Evolutionary conservation across 1,140 invertebrate genomes (phyloP), one percentile per base, ranked within the genome.

Genomic region (Ips nitidus): DNA sequence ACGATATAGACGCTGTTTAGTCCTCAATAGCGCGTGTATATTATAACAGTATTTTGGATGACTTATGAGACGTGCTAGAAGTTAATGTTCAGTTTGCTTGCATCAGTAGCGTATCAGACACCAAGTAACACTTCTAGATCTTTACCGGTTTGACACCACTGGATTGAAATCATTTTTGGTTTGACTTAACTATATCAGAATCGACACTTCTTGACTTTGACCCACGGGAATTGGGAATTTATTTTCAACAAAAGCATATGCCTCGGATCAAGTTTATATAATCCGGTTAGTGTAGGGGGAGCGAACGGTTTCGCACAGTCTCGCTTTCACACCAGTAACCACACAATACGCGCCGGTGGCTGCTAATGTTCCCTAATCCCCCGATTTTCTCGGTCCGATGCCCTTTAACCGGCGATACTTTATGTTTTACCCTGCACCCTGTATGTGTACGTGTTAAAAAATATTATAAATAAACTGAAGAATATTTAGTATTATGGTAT

Each of bases 1-100:
- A 76, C 74, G 76, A 77, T 77, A 76, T 76, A 76, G 76, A 71
- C 74, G 75, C 45, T 65, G 63, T 65, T 69, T 69, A 69, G 70
- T 71, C 67, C 66, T 59, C 73, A 71, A 73, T 70, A 62, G 69
- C 62, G 72, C 66, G 65, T 71, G 69, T 73, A 62, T 63, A 61
- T 68, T 47, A 68, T 52, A 61, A n/a, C 36, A 60, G 66, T 43
- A 47, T 60, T 52, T 57, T 45, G 52, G 47, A 52, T 68, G 66
- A 68, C 57, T 68, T 68, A 68, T 68, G 45, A 36, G 56, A 53
- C n/a, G n/a, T 53, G 38, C 37, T 60, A 42, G 57, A 68, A 41
- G 43, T 56, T 42, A 56, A 65, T 55, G 63, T 65, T 41, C 4
- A 61, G 22, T 22, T 22, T 22, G 22, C 22, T 22, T 22, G 22